Evolutionary conservation across 1,140 invertebrate species (phyloP).

Genomic region (Hydropsyche tenuis): DNA sequence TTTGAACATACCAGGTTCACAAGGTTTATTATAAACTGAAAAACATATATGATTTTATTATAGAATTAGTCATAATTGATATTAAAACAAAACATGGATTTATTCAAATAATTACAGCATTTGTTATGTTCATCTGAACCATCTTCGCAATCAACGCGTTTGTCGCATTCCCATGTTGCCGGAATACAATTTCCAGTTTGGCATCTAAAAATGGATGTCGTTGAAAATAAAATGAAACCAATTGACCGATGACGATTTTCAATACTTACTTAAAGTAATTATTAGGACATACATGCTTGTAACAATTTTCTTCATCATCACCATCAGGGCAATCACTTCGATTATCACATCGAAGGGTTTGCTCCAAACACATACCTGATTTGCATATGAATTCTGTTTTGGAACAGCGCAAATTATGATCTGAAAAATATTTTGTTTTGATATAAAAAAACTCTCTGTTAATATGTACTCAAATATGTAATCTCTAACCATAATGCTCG

Average conservation of each 20-base stretch:
- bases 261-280: slow-evolving; percentile 33
- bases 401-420: slow-evolving; percentile 21
- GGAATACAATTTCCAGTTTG: slow-evolving; percentile 70
- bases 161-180: slow-evolving; percentile 74
- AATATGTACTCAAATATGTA: background rate
- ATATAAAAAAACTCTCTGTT: background rate
- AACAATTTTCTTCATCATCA: slow-evolving; percentile 43
- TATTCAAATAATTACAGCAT: slow-evolving; percentile 57
- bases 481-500: slow-evolving; percentile 54
- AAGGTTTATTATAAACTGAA: slow-evolving; percentile 44
- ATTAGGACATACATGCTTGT: slow-evolving; percentile 1
- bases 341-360: slow-evolving; percentile 67
- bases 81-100: slow-evolving; percentile 28
- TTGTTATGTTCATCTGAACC: slow-evolving; percentile 69
- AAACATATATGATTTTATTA: slow-evolving; percentile 2
- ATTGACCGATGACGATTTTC: background rate
- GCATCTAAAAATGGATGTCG: slow-evolving; percentile 55
- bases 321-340: slow-evolving; percentile 69
- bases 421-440: slow-evolving; percentile 22
- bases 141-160: slow-evolving; percentile 69
- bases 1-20: slow-evolving; percentile 38
- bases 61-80: background rate
- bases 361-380: slow-evolving; percentile 36
- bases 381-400: slow-evolving; percentile 39
- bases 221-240: background rate